These are phyloP conservation scores for Hippocampus barbouri DNA, from an alignment of 2,113 vertebrate species.

Conservation along the genomic window DNA sequence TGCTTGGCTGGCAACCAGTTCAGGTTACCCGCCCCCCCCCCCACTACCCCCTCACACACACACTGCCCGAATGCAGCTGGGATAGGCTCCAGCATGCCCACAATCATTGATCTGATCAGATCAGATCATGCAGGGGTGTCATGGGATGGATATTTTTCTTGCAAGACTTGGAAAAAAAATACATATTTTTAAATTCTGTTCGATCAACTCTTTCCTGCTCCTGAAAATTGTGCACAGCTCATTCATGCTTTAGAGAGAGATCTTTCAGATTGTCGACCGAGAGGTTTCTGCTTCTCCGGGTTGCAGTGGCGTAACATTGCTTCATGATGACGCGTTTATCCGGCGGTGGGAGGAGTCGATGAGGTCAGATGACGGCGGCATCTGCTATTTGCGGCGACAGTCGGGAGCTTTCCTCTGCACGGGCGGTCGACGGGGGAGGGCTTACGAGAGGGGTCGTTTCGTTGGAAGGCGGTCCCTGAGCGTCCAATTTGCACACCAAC, in stretches of 20 bases:
- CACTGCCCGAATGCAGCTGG: too few species aligned
- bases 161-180: too few species aligned
- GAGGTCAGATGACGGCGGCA: slow-evolving; percentile 41
- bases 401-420: slow-evolving; percentile 41
- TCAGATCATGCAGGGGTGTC: too few species aligned
- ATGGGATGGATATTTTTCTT: too few species aligned
- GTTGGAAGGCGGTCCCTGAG: slow-evolving; percentile 28
- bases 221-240: background rate
- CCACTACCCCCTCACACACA: too few species aligned
- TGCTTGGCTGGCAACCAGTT: too few species aligned
- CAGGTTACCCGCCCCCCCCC: too few species aligned
- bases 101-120: too few species aligned
- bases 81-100: too few species aligned
- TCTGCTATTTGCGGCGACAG: slow-evolving; percentile 25
- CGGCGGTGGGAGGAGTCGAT: slow-evolving; percentile 21
- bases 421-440: background rate
- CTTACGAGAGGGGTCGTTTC: background rate
- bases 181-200: too few species aligned
- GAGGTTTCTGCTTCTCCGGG: background rate
- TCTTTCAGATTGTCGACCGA: background rate
- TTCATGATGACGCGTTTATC: slow-evolving; percentile 48
- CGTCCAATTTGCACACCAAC: slow-evolving; percentile 23
- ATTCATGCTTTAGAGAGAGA: background rate
- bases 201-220: too few species aligned
- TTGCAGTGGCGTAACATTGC: slow-evolving; percentile 42